phyloP scores from a whole-genome alignment of 2,113 vertebrate species.

The Anguilla rostrata region DNA sequence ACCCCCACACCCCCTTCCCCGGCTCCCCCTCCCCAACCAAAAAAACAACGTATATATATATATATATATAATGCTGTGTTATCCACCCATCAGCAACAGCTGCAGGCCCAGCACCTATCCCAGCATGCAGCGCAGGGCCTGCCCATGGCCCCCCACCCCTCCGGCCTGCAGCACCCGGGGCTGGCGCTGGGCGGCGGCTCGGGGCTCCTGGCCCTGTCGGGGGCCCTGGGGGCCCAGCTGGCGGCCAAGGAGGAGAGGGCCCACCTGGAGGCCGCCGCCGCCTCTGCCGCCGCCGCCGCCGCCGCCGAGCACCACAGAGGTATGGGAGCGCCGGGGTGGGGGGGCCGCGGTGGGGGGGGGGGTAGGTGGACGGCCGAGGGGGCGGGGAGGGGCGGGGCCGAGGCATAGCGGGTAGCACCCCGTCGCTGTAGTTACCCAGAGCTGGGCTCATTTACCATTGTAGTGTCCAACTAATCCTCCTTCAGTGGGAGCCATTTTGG shows the following conservation, averaged over 20 bases:
- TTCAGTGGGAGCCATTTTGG: not conserved
- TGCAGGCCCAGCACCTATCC: constrained; percentile 88
- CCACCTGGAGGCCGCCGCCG: constrained; percentile 67
- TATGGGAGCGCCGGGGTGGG: constrained; percentile 41
- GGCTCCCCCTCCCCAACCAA: not conserved
- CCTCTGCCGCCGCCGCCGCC: constrained; percentile 26
- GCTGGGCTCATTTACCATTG: too few species aligned
- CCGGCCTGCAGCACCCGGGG: constrained; percentile 71
- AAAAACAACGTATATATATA: too few species aligned
- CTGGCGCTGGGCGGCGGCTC: constrained; percentile 76
- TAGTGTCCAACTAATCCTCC: too few species aligned
- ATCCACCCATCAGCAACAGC: constrained; percentile 76
- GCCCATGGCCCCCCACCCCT: constrained; percentile 77
- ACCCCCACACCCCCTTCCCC: constrained; percentile 10
- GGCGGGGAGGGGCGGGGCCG: too few species aligned
- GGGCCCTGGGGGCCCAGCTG: constrained; percentile 79
- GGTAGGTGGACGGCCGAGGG: too few species aligned
- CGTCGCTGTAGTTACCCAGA: too few species aligned
- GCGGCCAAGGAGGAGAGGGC: constrained; percentile 82
- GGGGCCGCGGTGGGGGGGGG: too few species aligned
- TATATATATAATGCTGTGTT: not conserved
- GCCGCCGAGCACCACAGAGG: constrained; percentile 79
- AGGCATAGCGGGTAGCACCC: too few species aligned
- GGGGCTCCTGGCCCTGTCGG: constrained; percentile 80
- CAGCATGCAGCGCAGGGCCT: constrained; percentile 78